Percentiles rank a stretch among this genome's conserved stretches.
These are phyloP conservation scores for Dasyurus viverrinus DNA, from an alignment of 2,113 vertebrate genomes.

Conservation along the genomic window DNA sequence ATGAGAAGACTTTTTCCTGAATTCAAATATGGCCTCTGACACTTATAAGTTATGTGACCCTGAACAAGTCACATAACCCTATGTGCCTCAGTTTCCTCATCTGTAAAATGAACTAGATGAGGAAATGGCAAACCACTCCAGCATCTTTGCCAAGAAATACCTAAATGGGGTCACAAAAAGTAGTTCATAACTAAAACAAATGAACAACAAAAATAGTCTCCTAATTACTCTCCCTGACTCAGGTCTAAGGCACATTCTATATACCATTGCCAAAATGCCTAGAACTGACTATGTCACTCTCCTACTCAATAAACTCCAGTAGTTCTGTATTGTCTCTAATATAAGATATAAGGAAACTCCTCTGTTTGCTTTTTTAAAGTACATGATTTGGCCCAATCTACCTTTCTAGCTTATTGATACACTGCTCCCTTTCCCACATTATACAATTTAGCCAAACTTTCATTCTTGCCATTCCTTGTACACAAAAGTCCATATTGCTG, in stretches of 20 bases:
- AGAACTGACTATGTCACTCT: background rate
- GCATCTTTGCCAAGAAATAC: background rate
- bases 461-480: too few species aligned
- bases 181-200: background rate
- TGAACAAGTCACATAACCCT: background rate
- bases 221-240: background rate
- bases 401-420: too few species aligned
- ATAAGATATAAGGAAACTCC: background rate
- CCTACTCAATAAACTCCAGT: background rate
- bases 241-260: background rate
- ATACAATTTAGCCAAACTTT: too few species aligned
- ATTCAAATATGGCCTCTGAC: background rate
- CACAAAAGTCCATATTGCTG: too few species aligned
- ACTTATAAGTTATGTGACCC: background rate
- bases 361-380: background rate
- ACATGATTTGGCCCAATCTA: too few species aligned
- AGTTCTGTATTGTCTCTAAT: background rate
- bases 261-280: background rate
- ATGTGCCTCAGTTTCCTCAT: background rate
- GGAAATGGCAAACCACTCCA: background rate
- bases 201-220: background rate
- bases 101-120: background rate
- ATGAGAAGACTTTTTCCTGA: background rate
- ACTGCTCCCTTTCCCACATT: too few species aligned
- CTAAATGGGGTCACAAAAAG: background rate